Base-by-base conservation (phyloP, 2,797 vertebrate genomes). In the Acipenser oxyrinchus region DNA sequence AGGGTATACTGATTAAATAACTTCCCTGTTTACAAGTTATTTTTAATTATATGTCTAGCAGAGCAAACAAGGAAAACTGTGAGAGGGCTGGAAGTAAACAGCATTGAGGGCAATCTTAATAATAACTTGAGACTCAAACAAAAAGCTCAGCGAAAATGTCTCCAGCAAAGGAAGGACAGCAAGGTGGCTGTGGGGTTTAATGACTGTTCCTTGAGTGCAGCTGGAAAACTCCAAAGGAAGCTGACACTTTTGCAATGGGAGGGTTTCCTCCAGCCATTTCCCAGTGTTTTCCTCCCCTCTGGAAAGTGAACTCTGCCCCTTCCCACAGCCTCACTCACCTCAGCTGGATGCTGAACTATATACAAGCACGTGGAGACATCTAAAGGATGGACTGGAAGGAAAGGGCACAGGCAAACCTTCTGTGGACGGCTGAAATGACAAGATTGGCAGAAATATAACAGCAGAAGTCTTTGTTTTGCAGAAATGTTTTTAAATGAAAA, bases 401-500 rank as follows among this genome's bases (percentile, higher is more conserved):
- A 99, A 0, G 97, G 97, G 82, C 97, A 99, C 70, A 99, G 85
- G 79, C 97, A 99, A 72, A 99, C 97, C 83, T 98, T 99, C 83
- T 92, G 86, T 70, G 97, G 97, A 62, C 96, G 95, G 75, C 97
- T 99, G 69, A 48, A 79, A 69, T 71, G 66, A 59, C 23, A 52
- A 11, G 65, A 74, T 69, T 79, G 74, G 77, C 80, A 48, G 6
- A 11, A 77, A 72, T 67, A 70, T 7, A 60, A 69, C 66, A 76
- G 49, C 15, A 49, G 12, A 49, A 1, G 37, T 37, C 37, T 37
- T 37, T 37, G 37, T 37, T 37, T 37, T 37, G 37, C 37, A 37
- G 37, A 37, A 1, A 37, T 37, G 37, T 37, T 37, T 37, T 37
- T 37, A 37, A 37, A 37, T 37, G 37, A 37, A 37, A 37, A 37